Evolutionary conservation across 2,888 invertebrate species (phyloP).

Genomic region (Bedellia somnulentella): DNA sequence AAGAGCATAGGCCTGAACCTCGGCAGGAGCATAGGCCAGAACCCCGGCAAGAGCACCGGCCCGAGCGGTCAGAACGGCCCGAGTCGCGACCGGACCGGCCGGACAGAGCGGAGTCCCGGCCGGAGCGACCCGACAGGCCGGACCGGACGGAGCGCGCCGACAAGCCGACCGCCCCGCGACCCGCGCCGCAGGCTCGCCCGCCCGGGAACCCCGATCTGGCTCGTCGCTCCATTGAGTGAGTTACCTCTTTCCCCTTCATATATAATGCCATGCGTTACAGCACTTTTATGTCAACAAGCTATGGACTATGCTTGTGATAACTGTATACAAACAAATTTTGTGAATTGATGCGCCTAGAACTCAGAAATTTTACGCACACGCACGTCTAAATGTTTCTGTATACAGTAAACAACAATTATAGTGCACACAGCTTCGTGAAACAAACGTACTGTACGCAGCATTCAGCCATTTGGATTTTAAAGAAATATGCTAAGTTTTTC

Average conservation of each 20-base stretch:
- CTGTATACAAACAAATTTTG: too few species aligned
- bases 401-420: too few species aligned
- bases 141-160: constrained; percentile 18
- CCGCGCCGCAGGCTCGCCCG: constrained; percentile 36
- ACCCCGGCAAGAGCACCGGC: constrained; percentile 7
- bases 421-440: too few species aligned
- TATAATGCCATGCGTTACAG: constrained; percentile 6
- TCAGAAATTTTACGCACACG: too few species aligned
- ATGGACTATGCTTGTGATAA: too few species aligned
- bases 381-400: too few species aligned
- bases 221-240: constrained; percentile 73
- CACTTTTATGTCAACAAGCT: too few species aligned
- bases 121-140: constrained; percentile 13
- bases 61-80: constrained; percentile 10
- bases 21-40: constrained; percentile 8
- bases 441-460: too few species aligned
- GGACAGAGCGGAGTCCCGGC: constrained; percentile 8
- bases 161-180: constrained; percentile 18
- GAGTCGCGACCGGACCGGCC: constrained; percentile 13
- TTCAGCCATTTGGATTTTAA: too few species aligned
- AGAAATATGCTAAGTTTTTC: too few species aligned
- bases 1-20: constrained; percentile 9
- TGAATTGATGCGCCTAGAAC: too few species aligned
- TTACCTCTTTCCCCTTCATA: constrained; percentile 10
- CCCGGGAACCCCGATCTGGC: constrained; percentile 68